Base-by-base conservation (phyloP, 2,888 invertebrate genomes). In the Petrolisthes cinctipes region DNA sequence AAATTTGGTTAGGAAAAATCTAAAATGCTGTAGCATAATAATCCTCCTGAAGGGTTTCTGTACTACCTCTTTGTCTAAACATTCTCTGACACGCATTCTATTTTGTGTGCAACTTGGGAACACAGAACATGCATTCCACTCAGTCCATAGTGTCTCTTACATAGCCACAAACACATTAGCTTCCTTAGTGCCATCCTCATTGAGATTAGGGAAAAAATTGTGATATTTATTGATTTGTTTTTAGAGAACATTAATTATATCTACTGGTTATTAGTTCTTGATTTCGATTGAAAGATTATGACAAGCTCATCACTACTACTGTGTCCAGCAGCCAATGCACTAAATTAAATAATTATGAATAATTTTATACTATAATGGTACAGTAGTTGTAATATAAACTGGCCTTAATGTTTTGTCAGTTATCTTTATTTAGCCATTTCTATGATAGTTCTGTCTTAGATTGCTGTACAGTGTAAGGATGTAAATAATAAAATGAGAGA, bases 151-250 rank as follows among this genome's bases (percentile, higher is more conserved):
- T n/a, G 14, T 11, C n/a, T n/a, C 17, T 20, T 61, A n/a, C 71
- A 71, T 20, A 71, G n/a, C 14, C 61, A 61, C 61, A 61, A 9
- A 61, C 61, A 61, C 61, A 61, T 17, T 11, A 9, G 17, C 61
- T 17, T 61, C 61, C 71, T n/a, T 71, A 71, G 71, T 71, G 71
- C 71, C 71, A 71, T 71, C 17, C 6, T 71, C 71, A 71, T 71
- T n/a, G 71, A 71, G 6, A 71, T n/a, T 71, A 17, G n/a, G 71
- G 71, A 20, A 17, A 61, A 71, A 71, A n/a, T n/a, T 17, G 71
- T 71, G 71, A 71, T 71, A 71, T 20, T n/a, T 71, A 71, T n/a
- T 71, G 14, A n/a, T 4, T 71, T 6, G 14, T 71, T 71, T 20
- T n/a, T 11, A n/a, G 6, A n/a, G 14, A 61, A 61, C 17, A 61